A percentile compares a stretch with the other conserved stretches of the same genome.
Evolutionary conservation across 2,113 vertebrate species (phyloP).

Genomic region (Rhombomys opimus): DNA sequence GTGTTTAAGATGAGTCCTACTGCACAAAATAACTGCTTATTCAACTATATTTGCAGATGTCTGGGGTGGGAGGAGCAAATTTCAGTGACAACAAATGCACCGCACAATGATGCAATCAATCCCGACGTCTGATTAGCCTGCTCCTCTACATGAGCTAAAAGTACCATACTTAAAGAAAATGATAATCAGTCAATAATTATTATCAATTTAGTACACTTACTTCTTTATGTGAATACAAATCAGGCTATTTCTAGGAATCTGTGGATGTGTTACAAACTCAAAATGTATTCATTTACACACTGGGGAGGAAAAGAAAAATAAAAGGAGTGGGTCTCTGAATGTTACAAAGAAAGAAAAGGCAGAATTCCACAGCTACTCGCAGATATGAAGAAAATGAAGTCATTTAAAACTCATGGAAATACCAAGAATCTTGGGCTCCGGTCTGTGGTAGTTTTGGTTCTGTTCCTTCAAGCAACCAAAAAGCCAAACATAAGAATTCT

Average conservation of each 20-base stretch:
- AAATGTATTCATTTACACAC: background rate
- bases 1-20: background rate
- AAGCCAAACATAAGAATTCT: background rate
- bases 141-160: background rate
- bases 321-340: background rate
- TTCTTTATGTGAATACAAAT: slow-evolving; percentile 17
- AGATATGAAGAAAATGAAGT: slow-evolving; percentile 17
- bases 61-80: background rate
- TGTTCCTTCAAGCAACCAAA: background rate
- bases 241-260: background rate
- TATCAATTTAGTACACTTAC: background rate
- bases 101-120: background rate
- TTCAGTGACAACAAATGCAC: background rate
- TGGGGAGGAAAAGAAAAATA: background rate
- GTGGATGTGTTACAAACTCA: background rate
- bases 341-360: background rate
- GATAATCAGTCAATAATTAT: slow-evolving; percentile 40
- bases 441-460: background rate
- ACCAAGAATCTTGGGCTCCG: background rate
- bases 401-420: background rate
- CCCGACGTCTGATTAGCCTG: background rate
- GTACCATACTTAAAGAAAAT: background rate
- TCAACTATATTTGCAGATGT: slow-evolving; percentile 36
- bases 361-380: slow-evolving; percentile 18
- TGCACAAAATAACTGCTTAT: background rate